Evolutionary conservation across 2,113 vertebrate species (phyloP), one percentile per base, ranked within the genome.

Genomic region (Notothenia rossii): DNA sequence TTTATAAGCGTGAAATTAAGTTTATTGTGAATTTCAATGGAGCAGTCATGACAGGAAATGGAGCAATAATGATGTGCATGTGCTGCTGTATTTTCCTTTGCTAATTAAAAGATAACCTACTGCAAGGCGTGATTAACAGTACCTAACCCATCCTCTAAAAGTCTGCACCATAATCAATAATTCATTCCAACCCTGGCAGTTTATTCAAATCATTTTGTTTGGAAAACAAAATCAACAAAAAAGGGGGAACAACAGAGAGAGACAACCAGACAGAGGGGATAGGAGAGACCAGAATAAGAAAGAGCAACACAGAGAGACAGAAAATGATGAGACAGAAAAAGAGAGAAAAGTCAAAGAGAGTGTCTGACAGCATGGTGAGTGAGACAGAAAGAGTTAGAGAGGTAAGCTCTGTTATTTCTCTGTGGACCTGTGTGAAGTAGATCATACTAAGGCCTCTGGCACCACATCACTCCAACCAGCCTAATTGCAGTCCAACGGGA

Each of bases 401-500:
- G 89, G 86, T 92, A 86, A 88, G 86, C 72, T 86, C 75, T 93
- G 91, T 91, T 90, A 92, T 94, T 91, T 92, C 90, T 92, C 89
- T 61, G 74, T 84, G 92, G 92, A 92, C 75, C 72, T 79, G 75
- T 78, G 87, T 82, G 92, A 91, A 92, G 81, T 85, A 92, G 88
- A 88, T 90, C 91, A 81, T 88, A 87, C 88, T 84, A 83, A 92
- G 92, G 92, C 92, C 92, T 93, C 86, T 92, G 92, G 93, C 93
- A 88, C 85, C 86, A 83, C 89, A 93, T 92, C 91, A 93, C 91
- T 93, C 91, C 82, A 91, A 88, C 89, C 83, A 89, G 87, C 87
- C 89, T 95, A 95, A 94, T 93, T 94, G 86, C 88, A 82, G 83
- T 93, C 92, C 91, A 20, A 86, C 59, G 92, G 92, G 94, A 94